Conservation (phyloP, 1,140 invertebrate genomes). For the Drosophila nigromelanica region DNA sequence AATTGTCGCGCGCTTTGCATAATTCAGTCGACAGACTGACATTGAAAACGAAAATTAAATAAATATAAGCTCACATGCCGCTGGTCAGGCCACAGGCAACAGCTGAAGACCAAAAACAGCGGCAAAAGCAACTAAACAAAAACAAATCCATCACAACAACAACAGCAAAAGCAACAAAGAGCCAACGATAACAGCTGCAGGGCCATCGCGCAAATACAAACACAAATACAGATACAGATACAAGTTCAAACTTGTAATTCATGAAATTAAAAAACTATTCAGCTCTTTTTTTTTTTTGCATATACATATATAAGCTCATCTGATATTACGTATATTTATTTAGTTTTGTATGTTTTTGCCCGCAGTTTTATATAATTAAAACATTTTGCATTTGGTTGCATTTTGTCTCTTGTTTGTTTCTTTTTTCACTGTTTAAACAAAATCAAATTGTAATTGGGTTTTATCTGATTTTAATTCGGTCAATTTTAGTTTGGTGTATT, state of each 20-base stretch:
- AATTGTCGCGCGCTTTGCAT: constrained; percentile 57
- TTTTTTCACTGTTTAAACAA: not conserved
- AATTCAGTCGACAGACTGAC: constrained; percentile 66
- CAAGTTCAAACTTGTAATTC: constrained; percentile 37
- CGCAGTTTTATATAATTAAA: not conserved
- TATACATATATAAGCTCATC: not conserved
- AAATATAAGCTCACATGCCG: constrained; percentile 32
- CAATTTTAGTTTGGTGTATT: constrained; percentile 24
- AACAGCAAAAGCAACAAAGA: constrained; percentile 35
- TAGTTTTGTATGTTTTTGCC: not conserved
- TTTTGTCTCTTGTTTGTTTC: not conserved
- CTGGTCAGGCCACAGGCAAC: constrained; percentile 1
- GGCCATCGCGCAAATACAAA: constrained; percentile 37
- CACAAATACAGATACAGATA: constrained; percentile 34
- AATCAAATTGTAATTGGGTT: constrained; percentile 40
- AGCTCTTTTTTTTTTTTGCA: not conserved
- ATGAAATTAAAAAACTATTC: constrained; percentile 5
- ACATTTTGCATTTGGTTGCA: not conserved
- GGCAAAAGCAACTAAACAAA: not conserved
- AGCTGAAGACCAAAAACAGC: constrained; percentile 8
- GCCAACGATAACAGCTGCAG: constrained; percentile 61
- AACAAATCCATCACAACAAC: constrained; percentile 20
- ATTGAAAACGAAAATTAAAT: constrained; percentile 67
- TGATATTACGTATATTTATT: constrained; percentile 4
- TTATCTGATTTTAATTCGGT: constrained; percentile 52